phyloP scores from a whole-genome alignment of 2,888 invertebrate genomes.

The Athripsodes cinereus region DNA sequence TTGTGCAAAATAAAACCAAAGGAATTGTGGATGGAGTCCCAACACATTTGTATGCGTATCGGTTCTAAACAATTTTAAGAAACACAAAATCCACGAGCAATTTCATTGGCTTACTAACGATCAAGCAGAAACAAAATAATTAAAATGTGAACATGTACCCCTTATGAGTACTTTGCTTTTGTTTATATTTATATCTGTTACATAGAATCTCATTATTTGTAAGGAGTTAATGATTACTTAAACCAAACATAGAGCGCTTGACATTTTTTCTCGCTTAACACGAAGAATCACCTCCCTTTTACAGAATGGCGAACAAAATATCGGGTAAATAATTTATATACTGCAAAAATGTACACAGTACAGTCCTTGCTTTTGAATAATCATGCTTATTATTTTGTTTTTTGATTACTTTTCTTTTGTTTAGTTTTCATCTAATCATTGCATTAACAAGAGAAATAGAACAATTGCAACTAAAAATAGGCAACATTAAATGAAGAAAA shows the following conservation, averaged over 20 bases:
- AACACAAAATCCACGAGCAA: too few relatives aligned
- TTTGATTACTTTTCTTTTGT: neutral
- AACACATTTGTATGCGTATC: too few relatives aligned
- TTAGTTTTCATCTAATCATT: neutral
- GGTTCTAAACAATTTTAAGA: too few relatives aligned
- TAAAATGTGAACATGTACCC: neutral
- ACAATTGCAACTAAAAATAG: slow-evolving; percentile 3
- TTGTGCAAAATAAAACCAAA: too few relatives aligned
- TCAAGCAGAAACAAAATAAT: neutral
- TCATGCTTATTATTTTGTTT: slow-evolving; percentile 7
- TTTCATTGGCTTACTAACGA: too few relatives aligned
- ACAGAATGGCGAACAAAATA: slow-evolving; percentile 2
- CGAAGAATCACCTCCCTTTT: neutral
- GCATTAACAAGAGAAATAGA: slow-evolving; percentile 9
- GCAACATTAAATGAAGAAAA: neutral
- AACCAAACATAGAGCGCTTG: neutral
- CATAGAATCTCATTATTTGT: neutral
- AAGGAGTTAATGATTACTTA: neutral
- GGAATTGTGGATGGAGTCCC: too few relatives aligned
- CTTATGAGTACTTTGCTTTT: neutral
- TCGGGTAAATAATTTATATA: slow-evolving; percentile 1
- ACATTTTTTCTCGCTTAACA: neutral
- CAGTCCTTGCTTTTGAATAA: slow-evolving; percentile 18
- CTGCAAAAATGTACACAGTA: slow-evolving; percentile 3
- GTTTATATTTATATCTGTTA: neutral